A percentile compares a stretch with the other conserved stretches of the same genome.
Conservation (phyloP, 2,113 vertebrate genomes). For the Macroglossus sobrinus region DNA sequence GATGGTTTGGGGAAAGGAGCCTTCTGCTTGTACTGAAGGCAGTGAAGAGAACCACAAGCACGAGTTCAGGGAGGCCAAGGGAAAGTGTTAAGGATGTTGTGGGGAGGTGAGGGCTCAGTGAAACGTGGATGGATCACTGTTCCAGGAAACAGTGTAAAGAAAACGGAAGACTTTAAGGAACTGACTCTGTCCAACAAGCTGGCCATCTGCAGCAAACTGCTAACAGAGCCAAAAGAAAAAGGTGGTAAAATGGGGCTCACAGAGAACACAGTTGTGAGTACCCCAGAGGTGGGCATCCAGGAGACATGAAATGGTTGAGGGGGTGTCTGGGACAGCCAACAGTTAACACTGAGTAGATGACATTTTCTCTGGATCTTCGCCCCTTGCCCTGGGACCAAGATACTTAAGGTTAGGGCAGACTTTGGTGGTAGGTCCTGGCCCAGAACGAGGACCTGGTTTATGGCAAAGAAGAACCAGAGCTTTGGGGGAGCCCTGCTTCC, state of each 20-base stretch:
- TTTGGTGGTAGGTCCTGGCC: background rate
- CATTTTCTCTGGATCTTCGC: background rate
- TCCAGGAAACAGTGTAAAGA: background rate
- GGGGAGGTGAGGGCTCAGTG: background rate
- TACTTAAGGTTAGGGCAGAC: background rate
- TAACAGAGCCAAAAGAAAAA: background rate
- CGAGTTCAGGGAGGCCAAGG: background rate
- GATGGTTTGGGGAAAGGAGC: background rate
- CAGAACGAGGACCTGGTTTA: background rate
- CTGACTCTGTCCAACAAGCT: background rate
- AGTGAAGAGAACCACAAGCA: accelerated
- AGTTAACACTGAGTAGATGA: background rate
- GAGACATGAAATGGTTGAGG: background rate
- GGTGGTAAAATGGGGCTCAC: background rate
- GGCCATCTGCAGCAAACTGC: background rate
- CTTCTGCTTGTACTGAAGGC: background rate
- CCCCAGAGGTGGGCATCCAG: background rate
- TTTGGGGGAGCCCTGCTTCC: background rate
- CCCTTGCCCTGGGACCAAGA: background rate
- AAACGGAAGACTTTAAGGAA: background rate
- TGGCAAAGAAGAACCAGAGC: background rate
- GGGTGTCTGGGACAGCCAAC: background rate
- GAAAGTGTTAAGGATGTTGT: accelerated
- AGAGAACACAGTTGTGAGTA: background rate
- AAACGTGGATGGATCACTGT: background rate